Evolutionary conservation across 2,888 invertebrate genomes (phyloP).

Genomic region (Troilus luridus): DNA sequence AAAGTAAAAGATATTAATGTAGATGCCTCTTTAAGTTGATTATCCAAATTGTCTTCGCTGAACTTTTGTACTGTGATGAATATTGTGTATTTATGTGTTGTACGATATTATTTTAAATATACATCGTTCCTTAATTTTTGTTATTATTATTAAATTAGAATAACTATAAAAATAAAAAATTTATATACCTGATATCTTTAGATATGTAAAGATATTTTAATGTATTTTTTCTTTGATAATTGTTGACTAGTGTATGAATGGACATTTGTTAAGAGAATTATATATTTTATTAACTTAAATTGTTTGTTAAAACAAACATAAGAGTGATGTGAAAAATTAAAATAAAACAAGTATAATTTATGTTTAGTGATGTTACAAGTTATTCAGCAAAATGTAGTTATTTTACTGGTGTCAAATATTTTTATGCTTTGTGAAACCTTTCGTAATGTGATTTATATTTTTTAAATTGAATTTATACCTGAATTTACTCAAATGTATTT

Average conservation of each 20-base stretch:
- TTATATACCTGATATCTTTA: slow-evolving; percentile 27
- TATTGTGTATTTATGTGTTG: neutral
- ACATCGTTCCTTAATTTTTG: slow-evolving; percentile 18
- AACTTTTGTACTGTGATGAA: slow-evolving; percentile 46
- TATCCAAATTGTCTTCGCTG: slow-evolving; percentile 37
- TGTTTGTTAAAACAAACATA: slow-evolving; percentile 18
- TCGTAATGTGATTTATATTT: slow-evolving; percentile 1
- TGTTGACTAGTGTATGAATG: slow-evolving; percentile 44
- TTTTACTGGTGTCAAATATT: slow-evolving; percentile 5
- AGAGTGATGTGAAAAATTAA: slow-evolving; percentile 1
- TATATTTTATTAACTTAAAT: slow-evolving; percentile 49
- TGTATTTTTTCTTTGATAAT: slow-evolving; percentile 42
- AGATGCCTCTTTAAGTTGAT: neutral
- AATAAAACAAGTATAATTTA: neutral
- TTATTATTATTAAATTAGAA: slow-evolving; percentile 32
- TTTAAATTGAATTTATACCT: neutral
- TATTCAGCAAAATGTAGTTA: neutral
- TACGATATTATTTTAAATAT: slow-evolving; percentile 42
- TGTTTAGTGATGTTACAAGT: neutral
- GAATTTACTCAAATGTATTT: neutral
- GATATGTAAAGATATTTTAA: slow-evolving; percentile 28
- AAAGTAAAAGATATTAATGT: neutral
- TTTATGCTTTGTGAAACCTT: neutral
- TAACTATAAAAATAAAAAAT: neutral
- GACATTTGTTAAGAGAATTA: slow-evolving; percentile 43